phyloP scores from a whole-genome alignment of 2,797 vertebrate genomes.

The Enteromius radiatus region DNA sequence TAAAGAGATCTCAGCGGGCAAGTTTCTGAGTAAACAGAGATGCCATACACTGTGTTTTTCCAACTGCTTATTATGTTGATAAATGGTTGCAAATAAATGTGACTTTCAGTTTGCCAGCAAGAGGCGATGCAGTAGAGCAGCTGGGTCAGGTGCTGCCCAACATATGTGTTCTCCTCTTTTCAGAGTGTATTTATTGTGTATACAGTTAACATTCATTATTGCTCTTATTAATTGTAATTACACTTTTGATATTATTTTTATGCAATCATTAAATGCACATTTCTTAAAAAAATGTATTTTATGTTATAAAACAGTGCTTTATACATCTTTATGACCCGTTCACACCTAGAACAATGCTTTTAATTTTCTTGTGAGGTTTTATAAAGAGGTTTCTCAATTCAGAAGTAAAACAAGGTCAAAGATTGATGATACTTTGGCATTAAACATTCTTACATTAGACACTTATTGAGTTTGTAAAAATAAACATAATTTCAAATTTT shows the following conservation, averaged over 20 bases:
- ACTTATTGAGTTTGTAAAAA: too few species aligned
- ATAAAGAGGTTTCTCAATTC: background rate
- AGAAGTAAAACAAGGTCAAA: background rate
- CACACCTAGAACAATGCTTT: background rate
- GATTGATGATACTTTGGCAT: background rate
- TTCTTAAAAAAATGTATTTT: background rate
- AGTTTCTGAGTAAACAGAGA: conserved; percentile 44
- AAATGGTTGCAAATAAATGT: conserved; percentile 34
- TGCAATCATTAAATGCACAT: background rate
- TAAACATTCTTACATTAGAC: too few species aligned
- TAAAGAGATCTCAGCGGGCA: conserved; percentile 45
- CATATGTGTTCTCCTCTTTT: background rate
- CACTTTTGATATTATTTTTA: background rate
- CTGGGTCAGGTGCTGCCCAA: conserved; percentile 32
- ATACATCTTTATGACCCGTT: background rate
- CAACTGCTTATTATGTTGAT: conserved; percentile 45
- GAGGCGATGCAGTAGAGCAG: conserved; percentile 8
- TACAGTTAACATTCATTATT: background rate
- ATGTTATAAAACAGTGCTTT: background rate
- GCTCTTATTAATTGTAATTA: background rate
- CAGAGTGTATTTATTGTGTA: background rate
- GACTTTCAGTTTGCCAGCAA: conserved; percentile 23
- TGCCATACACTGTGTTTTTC: conserved; percentile 31
- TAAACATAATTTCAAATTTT: too few species aligned
- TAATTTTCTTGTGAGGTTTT: background rate